Evolutionary conservation across 2,797 vertebrate genomes (phyloP).

Genomic region (Lacerta bilineata): DNA sequence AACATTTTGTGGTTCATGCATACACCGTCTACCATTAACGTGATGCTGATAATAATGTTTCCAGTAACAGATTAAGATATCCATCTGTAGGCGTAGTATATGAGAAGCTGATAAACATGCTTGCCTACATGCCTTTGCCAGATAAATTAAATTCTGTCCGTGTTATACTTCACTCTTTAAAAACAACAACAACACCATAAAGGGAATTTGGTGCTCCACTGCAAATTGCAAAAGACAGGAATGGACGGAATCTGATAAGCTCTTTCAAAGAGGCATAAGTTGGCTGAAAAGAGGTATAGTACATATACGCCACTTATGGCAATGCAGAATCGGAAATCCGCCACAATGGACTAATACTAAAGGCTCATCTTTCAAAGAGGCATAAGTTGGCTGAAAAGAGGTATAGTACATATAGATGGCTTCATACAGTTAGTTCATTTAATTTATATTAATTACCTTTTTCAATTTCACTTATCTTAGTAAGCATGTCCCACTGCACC

Average conservation of each 20-base stretch:
- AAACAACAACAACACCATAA: constrained; percentile 40
- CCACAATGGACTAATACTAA: no score
- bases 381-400: constrained; percentile 79
- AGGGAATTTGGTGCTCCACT: constrained; percentile 62
- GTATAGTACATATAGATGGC: constrained; percentile 75
- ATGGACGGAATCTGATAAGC: constrained; percentile 61
- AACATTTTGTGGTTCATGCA: constrained; percentile 72
- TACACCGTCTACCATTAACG: constrained; percentile 73
- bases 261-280: constrained; percentile 57
- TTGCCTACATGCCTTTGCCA: constrained; percentile 56
- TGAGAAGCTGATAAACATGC: constrained; percentile 59
- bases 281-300: constrained; percentile 81
- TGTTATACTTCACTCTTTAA: neutral
- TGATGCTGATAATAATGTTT: constrained; percentile 74
- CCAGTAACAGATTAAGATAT: constrained; percentile 78
- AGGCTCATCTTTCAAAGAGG: constrained; percentile 64
- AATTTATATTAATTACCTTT: constrained; percentile 79
- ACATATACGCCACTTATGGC: no score
- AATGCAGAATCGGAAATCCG: no score
- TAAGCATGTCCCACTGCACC: no score
- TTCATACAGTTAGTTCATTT: constrained; percentile 78
- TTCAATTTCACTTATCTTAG: no score
- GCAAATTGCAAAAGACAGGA: constrained; percentile 60
- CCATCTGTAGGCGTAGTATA: constrained; percentile 68
- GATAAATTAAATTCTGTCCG: constrained; percentile 65